Evolutionary conservation across 2,888 invertebrate species (phyloP).

Genomic region (Euproctis similis): DNA sequence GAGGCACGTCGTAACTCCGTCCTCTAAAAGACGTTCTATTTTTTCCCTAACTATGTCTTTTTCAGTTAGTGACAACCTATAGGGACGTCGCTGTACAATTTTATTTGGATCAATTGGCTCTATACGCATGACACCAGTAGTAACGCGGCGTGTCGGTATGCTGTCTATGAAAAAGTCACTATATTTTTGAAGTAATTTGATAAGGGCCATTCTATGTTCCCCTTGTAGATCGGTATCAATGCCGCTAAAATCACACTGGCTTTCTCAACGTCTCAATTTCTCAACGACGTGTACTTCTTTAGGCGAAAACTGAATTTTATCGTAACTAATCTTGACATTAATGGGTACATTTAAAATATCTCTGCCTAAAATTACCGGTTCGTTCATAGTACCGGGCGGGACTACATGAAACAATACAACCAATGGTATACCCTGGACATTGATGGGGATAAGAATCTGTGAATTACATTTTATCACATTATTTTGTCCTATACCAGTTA

Average conservation of each 20-base stretch:
- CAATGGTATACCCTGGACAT: too few species aligned
- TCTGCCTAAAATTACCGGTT: background rate
- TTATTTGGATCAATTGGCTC: background rate
- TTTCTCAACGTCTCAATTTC: too few species aligned
- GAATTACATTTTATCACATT: too few species aligned
- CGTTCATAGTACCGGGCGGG: too few species aligned
- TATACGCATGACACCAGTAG: constrained; percentile 1
- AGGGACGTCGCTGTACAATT: background rate
- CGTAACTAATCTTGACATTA: background rate
- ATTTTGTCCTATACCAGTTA: too few species aligned
- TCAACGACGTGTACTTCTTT: background rate
- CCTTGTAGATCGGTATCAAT: background rate
- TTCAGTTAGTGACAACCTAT: background rate
- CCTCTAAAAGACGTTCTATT: too few species aligned
- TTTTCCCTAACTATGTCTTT: background rate
- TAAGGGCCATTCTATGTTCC: background rate
- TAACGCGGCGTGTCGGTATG: background rate
- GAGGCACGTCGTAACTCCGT: too few species aligned
- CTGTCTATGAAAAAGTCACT: background rate
- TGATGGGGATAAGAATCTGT: too few species aligned
- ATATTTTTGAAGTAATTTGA: background rate
- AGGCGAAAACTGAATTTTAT: too few species aligned
- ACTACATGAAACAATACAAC: too few species aligned
- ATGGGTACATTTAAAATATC: background rate
- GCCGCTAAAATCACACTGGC: background rate